phyloP scores from a whole-genome alignment of 2,113 vertebrate genomes.

The Butastur rufipennis region DNA sequence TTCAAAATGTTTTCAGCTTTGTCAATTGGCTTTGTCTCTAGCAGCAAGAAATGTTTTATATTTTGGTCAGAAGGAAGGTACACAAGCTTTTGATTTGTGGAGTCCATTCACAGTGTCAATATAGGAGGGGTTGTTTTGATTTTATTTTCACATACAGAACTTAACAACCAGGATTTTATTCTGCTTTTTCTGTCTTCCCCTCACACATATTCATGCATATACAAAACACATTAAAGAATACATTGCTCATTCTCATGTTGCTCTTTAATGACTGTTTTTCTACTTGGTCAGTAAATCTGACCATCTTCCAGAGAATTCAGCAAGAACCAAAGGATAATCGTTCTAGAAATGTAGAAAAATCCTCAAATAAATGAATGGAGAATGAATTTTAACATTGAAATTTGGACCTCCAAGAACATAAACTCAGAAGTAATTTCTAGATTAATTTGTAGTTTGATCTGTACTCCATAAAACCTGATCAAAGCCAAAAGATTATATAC shows the following conservation, averaged over 20 bases:
- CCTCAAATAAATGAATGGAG: background rate
- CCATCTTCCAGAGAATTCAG: background rate
- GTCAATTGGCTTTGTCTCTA: background rate
- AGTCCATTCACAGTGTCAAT: background rate
- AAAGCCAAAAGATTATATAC: background rate
- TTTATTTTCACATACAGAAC: background rate
- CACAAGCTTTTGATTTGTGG: background rate
- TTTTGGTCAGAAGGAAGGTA: background rate
- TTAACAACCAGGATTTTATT: background rate
- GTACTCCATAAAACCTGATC: background rate
- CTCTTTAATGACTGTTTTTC: background rate
- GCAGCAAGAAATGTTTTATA: background rate
- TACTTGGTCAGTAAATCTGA: background rate
- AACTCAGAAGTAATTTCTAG: background rate
- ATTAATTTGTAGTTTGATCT: background rate
- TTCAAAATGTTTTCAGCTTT: background rate
- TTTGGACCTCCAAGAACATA: background rate
- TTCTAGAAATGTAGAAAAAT: background rate
- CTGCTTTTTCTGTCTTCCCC: background rate
- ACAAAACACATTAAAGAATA: background rate
- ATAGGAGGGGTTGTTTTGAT: accelerated
- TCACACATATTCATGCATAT: background rate
- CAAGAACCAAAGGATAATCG: background rate
- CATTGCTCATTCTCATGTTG: background rate
- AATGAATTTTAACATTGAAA: background rate